phyloP scores from a whole-genome alignment of 2,797 vertebrate species.

The Hozukius guyotensis region DNA sequence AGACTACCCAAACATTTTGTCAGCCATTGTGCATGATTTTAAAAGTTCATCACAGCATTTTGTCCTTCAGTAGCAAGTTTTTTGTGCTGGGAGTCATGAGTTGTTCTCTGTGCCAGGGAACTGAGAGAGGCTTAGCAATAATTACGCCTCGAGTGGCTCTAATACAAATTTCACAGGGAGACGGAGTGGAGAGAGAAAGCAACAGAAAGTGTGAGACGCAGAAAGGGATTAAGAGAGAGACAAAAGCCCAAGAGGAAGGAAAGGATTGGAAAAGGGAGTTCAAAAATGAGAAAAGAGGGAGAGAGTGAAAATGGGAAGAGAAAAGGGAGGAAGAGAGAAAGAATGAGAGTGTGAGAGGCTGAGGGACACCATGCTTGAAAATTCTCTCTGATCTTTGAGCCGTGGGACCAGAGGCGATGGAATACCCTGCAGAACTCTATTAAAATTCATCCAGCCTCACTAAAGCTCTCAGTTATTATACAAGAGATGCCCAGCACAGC shows the following conservation, averaged over 20 bases:
- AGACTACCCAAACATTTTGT: conserved; percentile 62
- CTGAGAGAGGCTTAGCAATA: conserved; percentile 69
- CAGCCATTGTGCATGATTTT: conserved; percentile 59
- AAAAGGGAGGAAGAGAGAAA: conserved; percentile 18
- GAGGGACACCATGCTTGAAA: conserved; percentile 75
- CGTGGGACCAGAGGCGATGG: conserved; percentile 75
- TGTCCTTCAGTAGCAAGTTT: conserved; percentile 68
- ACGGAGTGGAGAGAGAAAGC: conserved; percentile 49
- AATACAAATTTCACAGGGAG: conserved; percentile 76
- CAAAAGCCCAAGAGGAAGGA: conserved; percentile 69
- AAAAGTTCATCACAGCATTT: conserved; percentile 69
- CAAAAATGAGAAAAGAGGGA: conserved; percentile 44
- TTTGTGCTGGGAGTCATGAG: conserved; percentile 67
- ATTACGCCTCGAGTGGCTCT: conserved; percentile 77
- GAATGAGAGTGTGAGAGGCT: conserved; percentile 57
- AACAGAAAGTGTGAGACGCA: conserved; percentile 59
- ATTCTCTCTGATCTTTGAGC: conserved; percentile 84
- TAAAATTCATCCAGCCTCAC: conserved; percentile 79
- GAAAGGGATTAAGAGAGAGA: conserved; percentile 71
- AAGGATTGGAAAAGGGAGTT: conserved; percentile 58
- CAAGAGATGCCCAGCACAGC: conserved; percentile 62
- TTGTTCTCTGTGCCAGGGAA: conserved; percentile 65
- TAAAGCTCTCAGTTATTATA: conserved; percentile 77
- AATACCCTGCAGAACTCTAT: conserved; percentile 78
- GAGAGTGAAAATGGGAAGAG: conserved; percentile 37